phyloP scores from a whole-genome alignment of 2,888 invertebrate species.

The Embidobia sp. region DNA sequence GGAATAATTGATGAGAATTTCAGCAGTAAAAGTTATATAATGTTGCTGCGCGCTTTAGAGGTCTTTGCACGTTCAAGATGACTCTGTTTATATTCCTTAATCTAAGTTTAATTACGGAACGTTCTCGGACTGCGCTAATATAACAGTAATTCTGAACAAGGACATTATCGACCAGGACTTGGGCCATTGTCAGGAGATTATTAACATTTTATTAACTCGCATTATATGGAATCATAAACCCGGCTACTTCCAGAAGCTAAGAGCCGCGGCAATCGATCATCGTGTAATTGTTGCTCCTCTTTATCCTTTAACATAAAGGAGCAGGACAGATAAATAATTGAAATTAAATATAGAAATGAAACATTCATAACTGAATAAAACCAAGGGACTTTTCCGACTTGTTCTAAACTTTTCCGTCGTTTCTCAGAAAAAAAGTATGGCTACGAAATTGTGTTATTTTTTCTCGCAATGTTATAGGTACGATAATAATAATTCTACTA shows the following conservation, averaged over 20 bases:
- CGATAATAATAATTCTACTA: no score
- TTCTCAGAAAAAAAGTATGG: no score
- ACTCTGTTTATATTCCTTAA: conserved; percentile 53
- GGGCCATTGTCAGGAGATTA: conserved; percentile 43
- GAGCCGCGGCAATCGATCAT: conserved; percentile 7
- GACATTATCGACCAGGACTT: conserved; percentile 42
- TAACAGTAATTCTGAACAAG: conserved; percentile 26
- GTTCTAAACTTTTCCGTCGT: no score
- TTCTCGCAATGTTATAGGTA: no score
- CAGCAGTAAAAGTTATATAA: conserved; percentile 19
- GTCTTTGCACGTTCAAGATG: conserved; percentile 21
- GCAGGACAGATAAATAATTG: no score
- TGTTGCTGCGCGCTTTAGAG: conserved; percentile 7
- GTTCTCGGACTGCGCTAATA: conserved; percentile 41
- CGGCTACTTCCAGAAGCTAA: conserved; percentile 5
- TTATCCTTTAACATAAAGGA: neutral
- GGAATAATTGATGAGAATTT: conserved; percentile 11
- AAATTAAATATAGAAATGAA: neutral
- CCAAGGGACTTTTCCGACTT: no score
- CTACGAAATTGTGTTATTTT: no score
- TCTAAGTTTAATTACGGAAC: conserved; percentile 53
- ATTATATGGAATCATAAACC: conserved; percentile 40
- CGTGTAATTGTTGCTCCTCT: conserved; percentile 1
- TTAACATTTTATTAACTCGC: conserved; percentile 45
- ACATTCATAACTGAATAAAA: no score